Percentiles rank a stretch among this genome's conserved stretches.
These are phyloP conservation scores for Monodelphis domestica DNA, from an alignment of 2,797 vertebrate genomes.

Conservation along the genomic window DNA sequence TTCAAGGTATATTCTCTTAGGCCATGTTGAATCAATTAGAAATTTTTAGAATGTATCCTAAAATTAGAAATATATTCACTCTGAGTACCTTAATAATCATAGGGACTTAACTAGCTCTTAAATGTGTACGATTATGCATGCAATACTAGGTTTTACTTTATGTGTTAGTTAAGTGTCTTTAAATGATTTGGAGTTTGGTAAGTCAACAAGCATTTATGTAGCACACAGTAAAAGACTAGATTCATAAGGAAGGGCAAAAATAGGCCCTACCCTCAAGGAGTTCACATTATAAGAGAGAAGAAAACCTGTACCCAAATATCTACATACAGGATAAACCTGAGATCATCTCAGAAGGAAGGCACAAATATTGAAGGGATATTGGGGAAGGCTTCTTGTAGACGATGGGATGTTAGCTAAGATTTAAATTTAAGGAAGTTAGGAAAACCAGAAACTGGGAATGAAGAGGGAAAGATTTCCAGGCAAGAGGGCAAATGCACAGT, in stretches of 20 bases:
- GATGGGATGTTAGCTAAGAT: background rate
- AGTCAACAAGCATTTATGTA: background rate
- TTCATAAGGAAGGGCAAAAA: background rate
- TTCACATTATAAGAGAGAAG: background rate
- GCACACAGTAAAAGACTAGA: background rate
- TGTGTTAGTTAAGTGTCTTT: background rate
- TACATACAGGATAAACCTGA: background rate
- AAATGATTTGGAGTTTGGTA: background rate
- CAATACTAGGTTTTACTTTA: slow-evolving; percentile 8
- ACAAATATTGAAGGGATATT: background rate
- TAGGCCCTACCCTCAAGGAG: background rate
- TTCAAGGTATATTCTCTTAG: slow-evolving; percentile 47
- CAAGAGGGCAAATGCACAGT: background rate
- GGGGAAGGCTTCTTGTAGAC: background rate
- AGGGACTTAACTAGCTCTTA: slow-evolving; percentile 8
- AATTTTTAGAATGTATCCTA: slow-evolving; percentile 52
- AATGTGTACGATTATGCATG: slow-evolving; percentile 21
- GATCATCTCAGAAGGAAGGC: background rate
- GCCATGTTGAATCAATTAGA: background rate
- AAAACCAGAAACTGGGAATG: background rate
- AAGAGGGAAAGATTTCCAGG: background rate
- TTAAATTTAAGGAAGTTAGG: background rate
- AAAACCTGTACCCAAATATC: background rate
- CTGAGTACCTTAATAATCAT: background rate
- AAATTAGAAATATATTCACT: slow-evolving; percentile 35